phyloP scores from a whole-genome alignment of 1,140 invertebrate species.

The Tetragonula clypearis region DNA sequence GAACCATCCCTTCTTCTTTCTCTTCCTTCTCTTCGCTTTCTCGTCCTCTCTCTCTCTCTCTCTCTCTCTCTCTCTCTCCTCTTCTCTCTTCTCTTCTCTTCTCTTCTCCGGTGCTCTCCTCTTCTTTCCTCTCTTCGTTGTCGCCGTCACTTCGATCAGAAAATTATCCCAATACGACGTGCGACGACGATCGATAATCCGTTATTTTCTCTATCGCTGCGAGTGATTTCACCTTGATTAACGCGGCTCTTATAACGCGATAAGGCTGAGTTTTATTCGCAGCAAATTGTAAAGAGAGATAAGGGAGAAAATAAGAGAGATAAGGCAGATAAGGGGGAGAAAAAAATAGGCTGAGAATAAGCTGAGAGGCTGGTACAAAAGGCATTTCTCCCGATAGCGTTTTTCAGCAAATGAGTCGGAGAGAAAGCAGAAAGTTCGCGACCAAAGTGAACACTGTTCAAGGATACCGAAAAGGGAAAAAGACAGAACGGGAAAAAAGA shows the following conservation, averaged over 20 bases:
- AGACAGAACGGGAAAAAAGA: neutral
- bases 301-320: neutral
- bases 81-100: neutral
- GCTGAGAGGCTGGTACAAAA: too few species aligned
- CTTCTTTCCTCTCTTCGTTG: fast-evolving
- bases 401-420: neutral
- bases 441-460: neutral
- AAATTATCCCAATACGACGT: neutral
- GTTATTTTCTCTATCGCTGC: neutral
- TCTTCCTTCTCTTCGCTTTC: neutral
- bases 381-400: too few species aligned
- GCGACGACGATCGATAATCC: neutral
- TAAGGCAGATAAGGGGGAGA: too few species aligned
- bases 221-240: neutral
- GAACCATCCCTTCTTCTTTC: conserved; percentile 4
- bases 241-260: neutral
- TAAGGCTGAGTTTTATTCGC: neutral
- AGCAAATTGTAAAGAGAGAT: neutral
- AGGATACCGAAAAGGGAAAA: neutral
- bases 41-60: too few species aligned
- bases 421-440: neutral
- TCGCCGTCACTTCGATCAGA: neutral
- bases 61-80: neutral
- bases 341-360: too few species aligned
- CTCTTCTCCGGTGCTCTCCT: too few species aligned